A percentile compares a stretch with the other conserved stretches of the same genome.
Conservation (phyloP, 1,140 invertebrate genomes). For the Eupeodes corollae region DNA sequence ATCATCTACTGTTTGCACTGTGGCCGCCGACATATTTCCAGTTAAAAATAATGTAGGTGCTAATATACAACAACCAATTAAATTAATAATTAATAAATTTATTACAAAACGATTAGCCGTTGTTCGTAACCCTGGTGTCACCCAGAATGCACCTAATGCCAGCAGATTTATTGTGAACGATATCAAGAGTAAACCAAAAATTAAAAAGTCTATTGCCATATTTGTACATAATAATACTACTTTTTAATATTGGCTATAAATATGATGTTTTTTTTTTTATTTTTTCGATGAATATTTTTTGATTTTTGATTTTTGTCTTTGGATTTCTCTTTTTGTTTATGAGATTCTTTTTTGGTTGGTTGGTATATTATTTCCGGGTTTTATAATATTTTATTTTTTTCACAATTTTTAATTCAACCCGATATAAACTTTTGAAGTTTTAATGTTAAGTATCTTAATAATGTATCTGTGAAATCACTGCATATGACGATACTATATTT, state of each 20-base stretch:
- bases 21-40: slow-evolving; percentile 1
- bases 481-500: no score
- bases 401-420: no score
- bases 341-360: no score
- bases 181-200: slow-evolving; percentile 32
- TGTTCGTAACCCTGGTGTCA: slow-evolving; percentile 32
- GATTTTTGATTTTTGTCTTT: not conserved
- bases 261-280: not conserved
- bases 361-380: not conserved
- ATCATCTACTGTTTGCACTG: not conserved
- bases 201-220: slow-evolving; percentile 37
- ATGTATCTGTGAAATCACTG: no score
- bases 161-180: slow-evolving; percentile 34
- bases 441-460: no score
- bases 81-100: slow-evolving; percentile 33
- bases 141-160: slow-evolving; percentile 36
- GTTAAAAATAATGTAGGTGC: slow-evolving; percentile 31
- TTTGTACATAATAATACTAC: slow-evolving; percentile 7
- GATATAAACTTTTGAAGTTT: no score
- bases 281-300: not conserved
- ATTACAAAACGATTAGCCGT: slow-evolving; percentile 37
- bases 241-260: slow-evolving; percentile 6
- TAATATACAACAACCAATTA: slow-evolving; percentile 32
- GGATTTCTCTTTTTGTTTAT: no score
- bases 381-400: not conserved